A percentile compares a stretch with the other conserved stretches of the same genome.
phyloP scores from a whole-genome alignment of 2,113 vertebrate genomes.

The Barbus barbus region DNA sequence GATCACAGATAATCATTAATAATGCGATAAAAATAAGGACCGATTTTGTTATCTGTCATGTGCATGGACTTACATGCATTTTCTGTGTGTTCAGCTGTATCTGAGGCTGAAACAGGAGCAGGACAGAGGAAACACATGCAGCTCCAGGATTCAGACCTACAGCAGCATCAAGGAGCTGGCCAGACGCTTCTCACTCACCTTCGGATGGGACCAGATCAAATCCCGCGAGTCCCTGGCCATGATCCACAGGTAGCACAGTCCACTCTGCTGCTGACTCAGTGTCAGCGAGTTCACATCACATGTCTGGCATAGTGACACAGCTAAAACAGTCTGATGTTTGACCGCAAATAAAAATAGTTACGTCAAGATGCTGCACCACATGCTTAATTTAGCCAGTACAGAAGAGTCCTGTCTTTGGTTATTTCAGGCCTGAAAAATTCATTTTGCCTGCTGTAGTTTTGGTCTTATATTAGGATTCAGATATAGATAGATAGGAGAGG shows the following conservation, averaged over 20 bases:
- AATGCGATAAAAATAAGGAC: too few species aligned
- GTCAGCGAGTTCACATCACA: not conserved
- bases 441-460: not conserved
- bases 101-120: constrained; percentile 76
- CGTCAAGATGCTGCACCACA: not conserved
- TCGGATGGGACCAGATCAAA: constrained; percentile 86
- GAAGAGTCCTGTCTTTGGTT: not conserved
- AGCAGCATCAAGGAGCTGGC: constrained; percentile 89
- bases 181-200: constrained; percentile 86
- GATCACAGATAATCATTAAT: too few species aligned
- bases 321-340: not conserved
- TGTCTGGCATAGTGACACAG: not conserved
- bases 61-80: too few species aligned
- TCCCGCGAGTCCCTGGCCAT: constrained; percentile 85
- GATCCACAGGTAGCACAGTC: constrained; percentile 84
- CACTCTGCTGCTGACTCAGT: not conserved
- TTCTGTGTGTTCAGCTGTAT: constrained; percentile 75
- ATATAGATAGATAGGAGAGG: constrained; percentile 8
- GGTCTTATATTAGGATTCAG: constrained; percentile 6
- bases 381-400: not conserved
- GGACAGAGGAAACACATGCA: constrained; percentile 61
- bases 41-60: too few species aligned
- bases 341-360: constrained; percentile 18
- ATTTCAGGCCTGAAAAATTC: constrained; percentile 1
- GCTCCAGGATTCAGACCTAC: constrained; percentile 79